phyloP scores from a whole-genome alignment of 2,113 vertebrate species.

The Todiramphus saurophagus region DNA sequence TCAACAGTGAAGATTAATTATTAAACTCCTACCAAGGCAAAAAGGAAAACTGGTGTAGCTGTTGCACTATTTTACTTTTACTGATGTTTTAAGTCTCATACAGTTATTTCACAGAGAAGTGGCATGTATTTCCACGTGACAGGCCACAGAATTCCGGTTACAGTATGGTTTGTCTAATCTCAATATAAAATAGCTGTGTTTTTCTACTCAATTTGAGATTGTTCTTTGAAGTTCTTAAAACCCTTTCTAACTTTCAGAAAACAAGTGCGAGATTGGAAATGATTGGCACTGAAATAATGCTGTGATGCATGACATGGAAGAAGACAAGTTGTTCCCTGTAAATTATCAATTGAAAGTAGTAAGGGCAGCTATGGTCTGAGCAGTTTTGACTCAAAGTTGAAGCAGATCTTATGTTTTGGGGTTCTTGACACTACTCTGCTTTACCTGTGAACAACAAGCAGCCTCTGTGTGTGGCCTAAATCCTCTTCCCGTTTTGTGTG shows the following conservation, averaged over 20 bases:
- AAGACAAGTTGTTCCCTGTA: background rate
- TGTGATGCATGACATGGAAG: background rate
- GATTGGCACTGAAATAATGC: background rate
- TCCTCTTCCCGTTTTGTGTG: background rate
- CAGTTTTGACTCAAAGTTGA: background rate
- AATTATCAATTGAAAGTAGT: background rate
- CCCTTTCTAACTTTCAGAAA: background rate
- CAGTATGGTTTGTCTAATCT: background rate
- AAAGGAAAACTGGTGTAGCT: background rate
- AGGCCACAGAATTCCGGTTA: background rate
- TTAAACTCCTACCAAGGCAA: conserved; percentile 43
- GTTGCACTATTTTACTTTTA: conserved; percentile 2
- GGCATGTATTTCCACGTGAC: background rate
- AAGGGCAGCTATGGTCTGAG: background rate
- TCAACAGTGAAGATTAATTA: conserved; percentile 50
- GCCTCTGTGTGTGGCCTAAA: background rate
- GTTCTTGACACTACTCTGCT: background rate
- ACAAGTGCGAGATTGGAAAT: background rate
- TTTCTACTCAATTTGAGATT: background rate
- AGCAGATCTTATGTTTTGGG: background rate
- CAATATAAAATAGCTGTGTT: background rate
- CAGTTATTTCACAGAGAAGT: background rate
- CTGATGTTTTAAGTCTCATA: background rate
- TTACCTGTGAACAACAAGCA: background rate
- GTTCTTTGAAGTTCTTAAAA: background rate